Percentiles rank a stretch among this genome's conserved stretches.
phyloP scores from a whole-genome alignment of 2,888 invertebrate genomes.

The Sarcophaga caerulescens region DNA sequence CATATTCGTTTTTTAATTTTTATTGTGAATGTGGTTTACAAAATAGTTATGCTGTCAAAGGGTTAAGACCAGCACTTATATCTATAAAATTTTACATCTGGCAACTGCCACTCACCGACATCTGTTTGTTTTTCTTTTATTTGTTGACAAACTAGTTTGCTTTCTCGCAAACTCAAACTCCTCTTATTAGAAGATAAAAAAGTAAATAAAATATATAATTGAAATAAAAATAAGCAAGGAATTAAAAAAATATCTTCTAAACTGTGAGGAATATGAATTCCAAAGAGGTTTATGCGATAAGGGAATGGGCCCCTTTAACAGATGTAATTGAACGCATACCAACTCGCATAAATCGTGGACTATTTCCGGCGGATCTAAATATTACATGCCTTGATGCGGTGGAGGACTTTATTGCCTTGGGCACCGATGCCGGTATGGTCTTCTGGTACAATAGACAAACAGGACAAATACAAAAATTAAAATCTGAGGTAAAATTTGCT shows the following conservation, averaged over 20 bases:
- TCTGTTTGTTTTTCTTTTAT: slow-evolving; percentile 40
- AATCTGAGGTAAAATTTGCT: slow-evolving; percentile 87
- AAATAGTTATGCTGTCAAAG: too few relatives aligned
- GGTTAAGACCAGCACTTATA: too few relatives aligned
- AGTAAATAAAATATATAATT: not conserved
- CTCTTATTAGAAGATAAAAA: not conserved
- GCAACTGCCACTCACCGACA: slow-evolving; percentile 31
- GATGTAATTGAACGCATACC: slow-evolving; percentile 90
- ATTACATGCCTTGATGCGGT: slow-evolving; percentile 93
- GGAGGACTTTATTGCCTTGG: slow-evolving; percentile 90
- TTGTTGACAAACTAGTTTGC: slow-evolving; percentile 59
- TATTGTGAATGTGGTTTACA: too few relatives aligned
- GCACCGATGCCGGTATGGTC: slow-evolving; percentile 90
- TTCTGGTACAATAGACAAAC: slow-evolving; percentile 93
- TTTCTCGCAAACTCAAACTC: slow-evolving; percentile 1
- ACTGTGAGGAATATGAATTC: slow-evolving; percentile 61
- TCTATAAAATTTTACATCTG: not conserved
- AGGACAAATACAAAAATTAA: slow-evolving; percentile 88
- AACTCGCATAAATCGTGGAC: slow-evolving; percentile 86
- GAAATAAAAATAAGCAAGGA: not conserved
- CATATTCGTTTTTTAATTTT: too few relatives aligned
- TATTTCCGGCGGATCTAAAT: slow-evolving; percentile 88
- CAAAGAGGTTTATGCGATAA: slow-evolving; percentile 78
- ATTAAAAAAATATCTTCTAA: not conserved
- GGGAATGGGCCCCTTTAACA: slow-evolving; percentile 92